Conservation (phyloP, 2,888 invertebrate species). For the Rhodophaea formosa region DNA sequence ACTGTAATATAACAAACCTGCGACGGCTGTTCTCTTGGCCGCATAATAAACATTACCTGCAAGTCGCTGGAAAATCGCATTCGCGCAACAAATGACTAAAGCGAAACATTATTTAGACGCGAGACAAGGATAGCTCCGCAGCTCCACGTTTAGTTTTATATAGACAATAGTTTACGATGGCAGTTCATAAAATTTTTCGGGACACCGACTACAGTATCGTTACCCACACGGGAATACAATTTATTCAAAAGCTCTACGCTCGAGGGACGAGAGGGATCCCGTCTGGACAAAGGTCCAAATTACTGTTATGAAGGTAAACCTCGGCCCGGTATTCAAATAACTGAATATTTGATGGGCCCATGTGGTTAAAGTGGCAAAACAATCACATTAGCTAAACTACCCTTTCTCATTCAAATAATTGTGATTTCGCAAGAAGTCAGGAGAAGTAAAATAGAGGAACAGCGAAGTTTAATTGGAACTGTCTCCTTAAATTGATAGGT, state of each 20-base stretch:
- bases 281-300: conserved; percentile 49
- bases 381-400: background rate
- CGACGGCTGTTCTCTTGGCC: conserved; percentile 4
- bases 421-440: conserved; percentile 23
- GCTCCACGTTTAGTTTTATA: conserved; percentile 7
- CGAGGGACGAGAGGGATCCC: conserved; percentile 35
- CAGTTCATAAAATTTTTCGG: conserved; percentile 30
- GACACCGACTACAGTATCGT: conserved; percentile 28
- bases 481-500: conserved; percentile 68
- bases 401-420: conserved; percentile 12
- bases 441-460: conserved; percentile 38
- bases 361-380: conserved; percentile 4
- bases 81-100: conserved; percentile 11
- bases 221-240: conserved; percentile 37
- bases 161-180: conserved; percentile 1
- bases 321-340: conserved; percentile 39
- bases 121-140: background rate
- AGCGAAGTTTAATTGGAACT: conserved; percentile 74
- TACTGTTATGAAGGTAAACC: conserved; percentile 47
- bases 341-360: background rate
- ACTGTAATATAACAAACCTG: conserved; percentile 11
- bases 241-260: conserved; percentile 49
- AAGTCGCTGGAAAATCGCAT: conserved; percentile 11
- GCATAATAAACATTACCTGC: conserved; percentile 5
- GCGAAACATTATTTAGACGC: conserved; percentile 6